Conservation (phyloP, 2,888 invertebrate genomes). For the Euproctis similis region DNA sequence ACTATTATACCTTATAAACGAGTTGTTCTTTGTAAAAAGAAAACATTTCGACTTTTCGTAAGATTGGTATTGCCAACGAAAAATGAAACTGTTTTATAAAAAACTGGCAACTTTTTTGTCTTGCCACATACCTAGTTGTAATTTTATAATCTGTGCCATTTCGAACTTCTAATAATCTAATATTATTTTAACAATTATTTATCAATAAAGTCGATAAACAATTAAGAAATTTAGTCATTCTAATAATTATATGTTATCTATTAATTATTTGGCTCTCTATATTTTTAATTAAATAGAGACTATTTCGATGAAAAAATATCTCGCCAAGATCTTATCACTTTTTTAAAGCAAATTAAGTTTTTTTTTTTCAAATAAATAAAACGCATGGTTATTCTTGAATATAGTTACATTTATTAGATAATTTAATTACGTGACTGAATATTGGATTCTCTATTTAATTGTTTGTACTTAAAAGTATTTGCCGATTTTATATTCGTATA, state of each 20-base stretch:
- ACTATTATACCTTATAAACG: conserved; percentile 20
- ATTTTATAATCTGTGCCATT: conserved; percentile 26
- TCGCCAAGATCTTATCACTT: no score
- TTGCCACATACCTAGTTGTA: conserved; percentile 23
- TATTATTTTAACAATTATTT: conserved; percentile 16
- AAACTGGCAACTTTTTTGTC: conserved; percentile 8
- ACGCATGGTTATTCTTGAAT: conserved; percentile 24
- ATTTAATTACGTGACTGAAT: conserved; percentile 53
- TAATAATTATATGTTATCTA: no score
- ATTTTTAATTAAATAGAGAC: no score
- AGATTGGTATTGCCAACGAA: conserved; percentile 2
- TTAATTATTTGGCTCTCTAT: no score
- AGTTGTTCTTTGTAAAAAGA: conserved; percentile 17
- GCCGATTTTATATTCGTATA: conserved; percentile 38
- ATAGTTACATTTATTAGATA: conserved; percentile 25
- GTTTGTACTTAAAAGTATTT: conserved; percentile 62
- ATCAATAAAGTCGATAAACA: no score
- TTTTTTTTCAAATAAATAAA: no score
- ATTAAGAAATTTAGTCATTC: conserved; percentile 13
- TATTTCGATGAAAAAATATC: no score
- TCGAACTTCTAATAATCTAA: conserved; percentile 21
- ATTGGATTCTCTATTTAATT: conserved; percentile 47
- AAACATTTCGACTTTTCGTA: background rate
- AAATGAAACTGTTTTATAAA: conserved; percentile 1
- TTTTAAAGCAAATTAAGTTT: no score